phyloP scores from a whole-genome alignment of 2,113 vertebrate genomes.

The Triplophysa tibetana region DNA sequence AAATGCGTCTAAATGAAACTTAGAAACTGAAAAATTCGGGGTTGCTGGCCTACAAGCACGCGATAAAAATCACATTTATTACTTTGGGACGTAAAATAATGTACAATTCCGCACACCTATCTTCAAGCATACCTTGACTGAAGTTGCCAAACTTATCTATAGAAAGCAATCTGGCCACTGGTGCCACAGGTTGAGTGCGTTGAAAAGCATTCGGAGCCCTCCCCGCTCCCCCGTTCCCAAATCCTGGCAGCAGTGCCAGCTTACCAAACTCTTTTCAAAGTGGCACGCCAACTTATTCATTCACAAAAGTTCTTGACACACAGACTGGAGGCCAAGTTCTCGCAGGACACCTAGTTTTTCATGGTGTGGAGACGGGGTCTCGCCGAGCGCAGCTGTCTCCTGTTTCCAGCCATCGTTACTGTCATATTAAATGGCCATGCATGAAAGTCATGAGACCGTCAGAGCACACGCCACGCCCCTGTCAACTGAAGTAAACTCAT shows the following conservation, averaged over 20 bases:
- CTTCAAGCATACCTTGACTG: constrained; percentile 66
- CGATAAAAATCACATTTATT: neutral
- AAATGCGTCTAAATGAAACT: constrained; percentile 19
- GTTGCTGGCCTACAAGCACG: constrained; percentile 8
- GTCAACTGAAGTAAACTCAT: constrained; percentile 45
- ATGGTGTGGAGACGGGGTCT: constrained; percentile 63
- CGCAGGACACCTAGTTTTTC: constrained; percentile 58
- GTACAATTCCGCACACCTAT: constrained; percentile 24
- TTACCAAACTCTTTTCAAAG: constrained; percentile 65
- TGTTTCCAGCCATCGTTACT: constrained; percentile 77
- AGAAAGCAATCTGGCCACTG: constrained; percentile 63
- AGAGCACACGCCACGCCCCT: constrained; percentile 72
- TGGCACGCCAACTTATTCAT: constrained; percentile 62
- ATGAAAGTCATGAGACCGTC: constrained; percentile 72
- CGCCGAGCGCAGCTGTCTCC: constrained; percentile 67
- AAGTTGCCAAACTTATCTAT: constrained; percentile 66
- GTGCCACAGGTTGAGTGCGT: constrained; percentile 63
- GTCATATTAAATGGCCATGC: constrained; percentile 76
- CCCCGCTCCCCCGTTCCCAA: constrained; percentile 58
- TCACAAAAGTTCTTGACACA: constrained; percentile 60
- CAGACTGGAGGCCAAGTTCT: constrained; percentile 53
- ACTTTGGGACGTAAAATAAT: constrained; percentile 24
- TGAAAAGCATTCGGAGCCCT: constrained; percentile 55
- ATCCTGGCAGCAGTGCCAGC: constrained; percentile 56
- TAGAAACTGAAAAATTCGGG: neutral